Base-by-base conservation (phyloP, 2,888 invertebrate species). In the Noctua pronuba region DNA sequence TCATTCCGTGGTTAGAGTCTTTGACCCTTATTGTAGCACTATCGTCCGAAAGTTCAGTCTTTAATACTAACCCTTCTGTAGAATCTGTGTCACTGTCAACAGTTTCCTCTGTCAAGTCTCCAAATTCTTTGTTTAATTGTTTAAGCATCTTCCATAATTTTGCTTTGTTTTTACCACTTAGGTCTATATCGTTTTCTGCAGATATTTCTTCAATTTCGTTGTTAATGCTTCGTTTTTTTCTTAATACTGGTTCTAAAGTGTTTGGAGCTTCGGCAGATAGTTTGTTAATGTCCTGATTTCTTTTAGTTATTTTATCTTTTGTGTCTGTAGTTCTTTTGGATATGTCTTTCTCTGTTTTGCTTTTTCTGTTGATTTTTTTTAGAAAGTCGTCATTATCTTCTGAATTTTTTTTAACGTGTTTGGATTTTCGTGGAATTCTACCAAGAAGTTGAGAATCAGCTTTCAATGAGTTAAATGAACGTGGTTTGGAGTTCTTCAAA, bases 131-230 rank as follows among this genome's bases (percentile, higher is more conserved):
- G 38, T 94, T 92, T 7, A 95, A 86, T 82, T 92, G 93, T 16
- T 90, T 90, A 1, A 95, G 81, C 52, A 95, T 91, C 66, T 93
- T 94, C 86, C 92, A 92, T 5, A 94, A 72, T 52, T 93, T 92
- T 1, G 82, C 86, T 78, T 92, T 90, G 28, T 92, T 90, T 71
- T 88, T 90, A 24, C 83, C 83, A 52, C 90, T 88, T 0, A 86
- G 72, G 7, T 93, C 90, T 38, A 94, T 89, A 85, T 94, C 92
- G 67, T 95, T 95, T 80, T 94, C 94, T 58, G 84, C 77, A 21
- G 86, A 78, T 77, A 88, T 79, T 82, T 90, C 82, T 80, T 84
- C 85, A 46, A 87, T 80, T 44, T 88, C 87, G 21, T 86, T 86
- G n/a, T 80, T 75, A 7, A 84, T 68, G 28, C 78, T 82, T 84